Conservation (phyloP, 2,888 invertebrate genomes). For the Xanthostigma xanthostigma region DNA sequence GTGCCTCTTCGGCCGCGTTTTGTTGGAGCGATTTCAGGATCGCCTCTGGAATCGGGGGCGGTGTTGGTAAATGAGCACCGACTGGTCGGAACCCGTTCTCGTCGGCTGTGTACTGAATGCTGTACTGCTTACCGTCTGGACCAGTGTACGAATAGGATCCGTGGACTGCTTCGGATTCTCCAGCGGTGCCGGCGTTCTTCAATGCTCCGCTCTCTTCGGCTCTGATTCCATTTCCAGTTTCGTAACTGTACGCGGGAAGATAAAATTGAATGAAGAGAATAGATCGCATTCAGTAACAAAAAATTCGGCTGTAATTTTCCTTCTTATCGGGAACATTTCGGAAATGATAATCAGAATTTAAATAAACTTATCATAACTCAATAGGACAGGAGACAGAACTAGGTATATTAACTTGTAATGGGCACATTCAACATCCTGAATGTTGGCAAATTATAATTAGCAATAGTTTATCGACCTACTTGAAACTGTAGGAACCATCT, state of each 20-base stretch:
- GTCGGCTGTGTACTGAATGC: constrained; percentile 45
- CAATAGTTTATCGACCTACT: constrained; percentile 18
- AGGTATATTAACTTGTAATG: no score
- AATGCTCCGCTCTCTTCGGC: constrained; percentile 44
- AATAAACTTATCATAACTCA: no score
- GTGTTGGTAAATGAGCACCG: constrained; percentile 41
- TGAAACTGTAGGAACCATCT: constrained; percentile 40
- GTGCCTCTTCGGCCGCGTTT: constrained; percentile 31
- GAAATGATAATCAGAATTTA: no score
- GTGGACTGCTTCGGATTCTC: constrained; percentile 38
- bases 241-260: constrained; percentile 30
- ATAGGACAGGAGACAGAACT: no score
- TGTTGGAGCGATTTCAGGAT: constrained; percentile 40
- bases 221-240: constrained; percentile 46
- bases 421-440: no score
- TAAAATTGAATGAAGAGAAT: background rate
- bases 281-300: background rate
- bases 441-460: no score
- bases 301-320: no score
- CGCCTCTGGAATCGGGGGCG: constrained; percentile 49
- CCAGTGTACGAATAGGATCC: constrained; percentile 49
- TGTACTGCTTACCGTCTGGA: constrained; percentile 46
- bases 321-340: no score
- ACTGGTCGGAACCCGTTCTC: constrained; percentile 50
- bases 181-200: constrained; percentile 40